Conservation (phyloP, 2,888 invertebrate species). For the Copidosoma aretas region DNA sequence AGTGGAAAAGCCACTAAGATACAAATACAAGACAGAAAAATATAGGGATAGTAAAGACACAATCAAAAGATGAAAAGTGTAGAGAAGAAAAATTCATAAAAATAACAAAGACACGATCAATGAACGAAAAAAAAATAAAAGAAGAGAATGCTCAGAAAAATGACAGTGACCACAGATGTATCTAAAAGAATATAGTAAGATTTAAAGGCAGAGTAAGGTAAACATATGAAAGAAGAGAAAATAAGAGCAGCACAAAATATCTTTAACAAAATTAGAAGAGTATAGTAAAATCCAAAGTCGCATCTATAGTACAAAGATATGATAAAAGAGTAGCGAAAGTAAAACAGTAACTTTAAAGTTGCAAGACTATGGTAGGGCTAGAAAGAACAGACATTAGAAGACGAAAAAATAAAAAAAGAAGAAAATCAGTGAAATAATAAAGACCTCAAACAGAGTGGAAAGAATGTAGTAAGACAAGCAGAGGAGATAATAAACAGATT, state of each 20-base stretch:
- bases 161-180: no score
- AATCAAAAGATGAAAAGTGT: background rate
- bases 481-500: constrained; percentile 29
- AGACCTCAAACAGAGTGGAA: constrained; percentile 33
- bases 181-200: background rate
- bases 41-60: background rate
- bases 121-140: no score
- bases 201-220: no score
- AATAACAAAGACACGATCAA: background rate
- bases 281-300: background rate
- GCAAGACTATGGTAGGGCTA: background rate
- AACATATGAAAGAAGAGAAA: background rate
- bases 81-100: background rate
- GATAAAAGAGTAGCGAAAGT: background rate
- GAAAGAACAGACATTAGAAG: constrained; percentile 15
- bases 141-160: no score
- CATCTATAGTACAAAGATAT: background rate
- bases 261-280: background rate
- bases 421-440: constrained; percentile 28
- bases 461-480: constrained; percentile 30
- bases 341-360: background rate
- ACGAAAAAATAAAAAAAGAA: constrained; percentile 30
- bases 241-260: no score
- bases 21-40: background rate
- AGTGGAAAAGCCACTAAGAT: background rate